Base-by-base conservation (phyloP, 2,113 vertebrate species). In the Halichoeres trimaculatus region DNA sequence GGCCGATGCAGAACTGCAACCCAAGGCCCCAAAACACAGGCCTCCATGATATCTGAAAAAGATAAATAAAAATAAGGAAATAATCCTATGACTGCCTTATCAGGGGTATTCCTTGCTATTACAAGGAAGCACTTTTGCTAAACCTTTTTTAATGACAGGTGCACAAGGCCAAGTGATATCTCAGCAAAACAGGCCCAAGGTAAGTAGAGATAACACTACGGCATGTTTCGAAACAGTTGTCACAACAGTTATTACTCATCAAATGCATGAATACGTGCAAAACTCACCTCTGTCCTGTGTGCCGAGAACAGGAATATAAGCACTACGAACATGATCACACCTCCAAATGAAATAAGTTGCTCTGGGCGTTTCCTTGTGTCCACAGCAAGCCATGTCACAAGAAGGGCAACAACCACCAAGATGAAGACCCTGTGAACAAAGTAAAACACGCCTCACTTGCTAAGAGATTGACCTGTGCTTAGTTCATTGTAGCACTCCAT, bases 301-400 rank as follows among this genome's bases (percentile, higher is more conserved):
- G 95, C 96, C 6, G 98, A 99, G 71, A 85, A 91, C 76, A 94
- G 84, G 65, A 96, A 99, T 45, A 97, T 67, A 20, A 96, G 23
- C 34, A 93, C 1, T 52, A 97, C 7, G 72, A 98, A 93, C 71
- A 94, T 50, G 43, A 92, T 96, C 86, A 96, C 88, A 3, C 98
- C 98, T 0, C 86, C 96, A 10, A 98, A 96, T 4, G 97, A 98
- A 69, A 98, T 92, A 23, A 99, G 90, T 87, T 98, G 96, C 78
- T 96, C 89, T 0, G 94, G 96, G 35, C 93, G 89, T 77, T 82
- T 80, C 52, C 90, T 77, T 0, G 95, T 97, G 84, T 99, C 97
- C 60, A 98, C 54, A 24, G 0, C 86, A 22, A 99, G 86, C 96
- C 96, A 98, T 0, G 84, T 3, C 13, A 95, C 72, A 58, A 99